Conservation (phyloP, 2,113 vertebrate species). For the Elephantulus edwardii region DNA sequence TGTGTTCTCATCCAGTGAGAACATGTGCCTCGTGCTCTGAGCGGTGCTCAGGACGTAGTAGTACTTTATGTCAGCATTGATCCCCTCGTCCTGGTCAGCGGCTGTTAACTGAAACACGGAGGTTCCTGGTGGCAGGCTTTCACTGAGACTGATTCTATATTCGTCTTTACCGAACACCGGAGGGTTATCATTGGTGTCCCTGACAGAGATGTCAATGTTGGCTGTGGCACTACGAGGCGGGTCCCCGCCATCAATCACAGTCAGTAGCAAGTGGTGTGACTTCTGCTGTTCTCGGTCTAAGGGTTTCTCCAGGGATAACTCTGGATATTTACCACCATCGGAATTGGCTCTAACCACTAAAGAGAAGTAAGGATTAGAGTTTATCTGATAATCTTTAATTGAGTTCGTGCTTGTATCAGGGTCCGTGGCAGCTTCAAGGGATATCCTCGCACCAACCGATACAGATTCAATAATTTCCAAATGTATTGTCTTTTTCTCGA, state of each 20-base stretch:
- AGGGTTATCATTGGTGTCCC: constrained; percentile 80
- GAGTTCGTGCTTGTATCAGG: constrained; percentile 63
- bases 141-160: constrained; percentile 67
- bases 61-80: constrained; percentile 85
- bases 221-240: constrained; percentile 65
- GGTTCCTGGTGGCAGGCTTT: constrained; percentile 51
- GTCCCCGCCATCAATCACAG: constrained; percentile 77
- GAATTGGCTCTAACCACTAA: constrained; percentile 67
- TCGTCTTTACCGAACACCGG: constrained; percentile 71
- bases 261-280: constrained; percentile 69
- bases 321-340: constrained; percentile 64
- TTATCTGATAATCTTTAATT: constrained; percentile 66
- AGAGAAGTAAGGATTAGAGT: constrained; percentile 59
- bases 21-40: constrained; percentile 58
- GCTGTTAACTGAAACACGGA: constrained; percentile 79
- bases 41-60: constrained; percentile 77
- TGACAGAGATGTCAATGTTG: constrained; percentile 73
- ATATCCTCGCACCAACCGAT: constrained; percentile 36
- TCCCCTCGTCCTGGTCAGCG: constrained; percentile 85
- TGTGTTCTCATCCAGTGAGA: constrained; percentile 57
- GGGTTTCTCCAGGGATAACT: constrained; percentile 74
- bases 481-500: constrained; percentile 60
- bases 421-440: constrained; percentile 67
- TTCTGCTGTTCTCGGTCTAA: constrained; percentile 81
- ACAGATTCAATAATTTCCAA: constrained; percentile 66